phyloP scores from a whole-genome alignment of 1,140 invertebrate genomes.

The Drosophila orosa region DNA sequence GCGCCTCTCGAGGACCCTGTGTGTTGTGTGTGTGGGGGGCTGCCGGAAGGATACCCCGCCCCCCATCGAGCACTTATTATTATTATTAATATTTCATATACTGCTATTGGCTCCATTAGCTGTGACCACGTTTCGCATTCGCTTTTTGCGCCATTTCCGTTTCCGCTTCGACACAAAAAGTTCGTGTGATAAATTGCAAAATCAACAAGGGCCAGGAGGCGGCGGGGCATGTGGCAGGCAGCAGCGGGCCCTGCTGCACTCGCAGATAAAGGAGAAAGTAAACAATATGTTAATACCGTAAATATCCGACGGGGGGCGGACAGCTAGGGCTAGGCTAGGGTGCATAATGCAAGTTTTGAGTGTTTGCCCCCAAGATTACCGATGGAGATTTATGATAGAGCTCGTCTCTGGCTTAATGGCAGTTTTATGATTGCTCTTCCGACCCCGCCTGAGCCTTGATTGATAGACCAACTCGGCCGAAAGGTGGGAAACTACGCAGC shows the following conservation, averaged over 20 bases:
- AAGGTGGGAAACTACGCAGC: slow-evolving; percentile 24
- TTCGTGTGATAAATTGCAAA: slow-evolving; percentile 71
- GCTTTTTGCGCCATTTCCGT: slow-evolving; percentile 51
- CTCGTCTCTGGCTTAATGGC: slow-evolving; percentile 61
- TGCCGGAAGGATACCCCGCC: slow-evolving; percentile 8
- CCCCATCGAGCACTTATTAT: slow-evolving; percentile 7
- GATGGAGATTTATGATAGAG: slow-evolving; percentile 69
- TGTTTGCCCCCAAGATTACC: slow-evolving; percentile 58
- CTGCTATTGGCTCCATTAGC: slow-evolving; percentile 22
- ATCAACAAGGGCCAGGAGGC: slow-evolving; percentile 26
- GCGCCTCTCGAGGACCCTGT: slow-evolving; percentile 7
- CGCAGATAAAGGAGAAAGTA: slow-evolving; percentile 54
- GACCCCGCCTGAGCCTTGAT: slow-evolving; percentile 37
- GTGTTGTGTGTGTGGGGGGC: background rate
- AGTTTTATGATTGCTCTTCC: slow-evolving; percentile 72
- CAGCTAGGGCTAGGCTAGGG: background rate
- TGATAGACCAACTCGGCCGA: slow-evolving; percentile 48
- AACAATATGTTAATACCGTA: slow-evolving; percentile 73
- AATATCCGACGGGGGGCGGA: slow-evolving; percentile 14
- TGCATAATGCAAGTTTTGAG: slow-evolving; percentile 33
- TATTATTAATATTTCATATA: slow-evolving; percentile 20
- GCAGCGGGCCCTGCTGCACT: slow-evolving; percentile 10
- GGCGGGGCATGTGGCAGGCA: background rate
- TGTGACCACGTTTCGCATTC: slow-evolving; percentile 50
- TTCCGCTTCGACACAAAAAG: slow-evolving; percentile 65